phyloP scores from a whole-genome alignment of 2,888 invertebrate species.

The Drosophila longiperda region DNA sequence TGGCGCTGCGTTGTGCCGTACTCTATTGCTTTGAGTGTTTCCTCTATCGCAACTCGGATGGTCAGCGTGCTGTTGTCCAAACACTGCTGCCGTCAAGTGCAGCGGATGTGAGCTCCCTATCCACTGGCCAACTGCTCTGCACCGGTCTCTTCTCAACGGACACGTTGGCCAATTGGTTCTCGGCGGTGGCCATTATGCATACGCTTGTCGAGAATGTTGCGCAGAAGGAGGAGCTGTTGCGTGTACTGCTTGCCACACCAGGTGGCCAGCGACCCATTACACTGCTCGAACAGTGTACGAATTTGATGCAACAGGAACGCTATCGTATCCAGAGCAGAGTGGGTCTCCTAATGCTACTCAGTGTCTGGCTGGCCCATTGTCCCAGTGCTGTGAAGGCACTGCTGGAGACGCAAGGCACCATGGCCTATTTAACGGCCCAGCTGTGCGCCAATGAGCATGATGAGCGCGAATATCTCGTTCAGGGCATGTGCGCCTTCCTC shows the following conservation, averaged over 20 bases:
- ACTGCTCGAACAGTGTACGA: conserved; percentile 94
- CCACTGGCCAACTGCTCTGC: conserved; percentile 95
- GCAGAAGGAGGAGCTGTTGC: conserved; percentile 95
- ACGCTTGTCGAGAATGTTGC: conserved; percentile 93
- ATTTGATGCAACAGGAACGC: conserved; percentile 91
- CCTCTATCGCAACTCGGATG: conserved; percentile 95
- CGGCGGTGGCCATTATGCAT: conserved; percentile 95
- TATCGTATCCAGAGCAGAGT: conserved; percentile 90
- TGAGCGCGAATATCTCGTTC: conserved; percentile 94
- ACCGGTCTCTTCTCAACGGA: conserved; percentile 96
- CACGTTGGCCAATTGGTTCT: conserved; percentile 97
- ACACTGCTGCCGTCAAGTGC: conserved; percentile 95
- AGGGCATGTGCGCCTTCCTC: conserved; percentile 95
- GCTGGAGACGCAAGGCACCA: conserved; percentile 91
- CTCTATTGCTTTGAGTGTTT: conserved; percentile 99
- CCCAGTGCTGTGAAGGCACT: conserved; percentile 93
- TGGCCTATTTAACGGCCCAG: conserved; percentile 94
- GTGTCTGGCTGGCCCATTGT: conserved; percentile 95
- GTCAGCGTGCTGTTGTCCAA: conserved; percentile 94
- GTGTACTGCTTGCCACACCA: conserved; percentile 95
- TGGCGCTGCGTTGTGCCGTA: conserved; percentile 95
- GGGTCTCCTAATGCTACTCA: conserved; percentile 95
- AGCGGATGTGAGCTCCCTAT: conserved; percentile 89
- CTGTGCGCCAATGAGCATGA: conserved; percentile 94
- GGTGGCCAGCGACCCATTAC: conserved; percentile 94